Percentiles rank a stretch among this genome's conserved stretches.
Evolutionary conservation across 2,113 vertebrate species (phyloP).

Genomic region (Phoenicopterus ruber): DNA sequence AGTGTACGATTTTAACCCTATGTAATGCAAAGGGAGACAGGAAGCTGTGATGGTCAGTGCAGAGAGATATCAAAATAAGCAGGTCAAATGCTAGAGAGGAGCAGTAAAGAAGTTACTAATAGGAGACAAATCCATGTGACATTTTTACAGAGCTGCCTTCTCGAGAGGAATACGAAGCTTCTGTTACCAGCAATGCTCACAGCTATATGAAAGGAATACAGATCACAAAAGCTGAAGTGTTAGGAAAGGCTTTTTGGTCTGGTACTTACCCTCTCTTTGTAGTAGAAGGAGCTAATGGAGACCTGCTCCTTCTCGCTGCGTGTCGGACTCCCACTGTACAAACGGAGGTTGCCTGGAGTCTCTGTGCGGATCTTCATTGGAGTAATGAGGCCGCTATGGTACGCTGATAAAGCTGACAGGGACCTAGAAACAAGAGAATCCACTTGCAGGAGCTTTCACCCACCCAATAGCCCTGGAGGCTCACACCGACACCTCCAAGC

Average conservation of each 20-base stretch:
- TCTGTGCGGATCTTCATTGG: slow-evolving; percentile 98
- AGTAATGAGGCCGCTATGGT: slow-evolving; percentile 91
- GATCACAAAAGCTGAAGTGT: neutral
- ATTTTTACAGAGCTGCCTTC: neutral
- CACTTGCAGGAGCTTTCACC: neutral
- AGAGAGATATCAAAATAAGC: neutral
- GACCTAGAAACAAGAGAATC: slow-evolving; percentile 74
- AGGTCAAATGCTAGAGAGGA: neutral
- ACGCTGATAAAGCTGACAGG: slow-evolving; percentile 92
- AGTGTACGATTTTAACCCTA: neutral
- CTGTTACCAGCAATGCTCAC: neutral
- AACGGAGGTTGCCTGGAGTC: slow-evolving; percentile 85
- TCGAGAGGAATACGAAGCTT: neutral
- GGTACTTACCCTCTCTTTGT: slow-evolving; percentile 92
- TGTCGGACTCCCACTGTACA: slow-evolving; percentile 94
- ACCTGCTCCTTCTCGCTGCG: slow-evolving; percentile 95
- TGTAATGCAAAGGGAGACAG: neutral
- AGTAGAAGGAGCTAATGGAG: slow-evolving; percentile 98
- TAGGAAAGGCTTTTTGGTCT: neutral
- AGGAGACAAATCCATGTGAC: neutral
- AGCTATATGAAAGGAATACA: neutral
- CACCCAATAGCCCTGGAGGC: neutral
- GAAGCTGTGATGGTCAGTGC: neutral
- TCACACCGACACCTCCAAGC: neutral
- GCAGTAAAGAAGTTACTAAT: neutral